phyloP scores from a whole-genome alignment of 1,140 invertebrate genomes.

The Cephus cinctus region DNA sequence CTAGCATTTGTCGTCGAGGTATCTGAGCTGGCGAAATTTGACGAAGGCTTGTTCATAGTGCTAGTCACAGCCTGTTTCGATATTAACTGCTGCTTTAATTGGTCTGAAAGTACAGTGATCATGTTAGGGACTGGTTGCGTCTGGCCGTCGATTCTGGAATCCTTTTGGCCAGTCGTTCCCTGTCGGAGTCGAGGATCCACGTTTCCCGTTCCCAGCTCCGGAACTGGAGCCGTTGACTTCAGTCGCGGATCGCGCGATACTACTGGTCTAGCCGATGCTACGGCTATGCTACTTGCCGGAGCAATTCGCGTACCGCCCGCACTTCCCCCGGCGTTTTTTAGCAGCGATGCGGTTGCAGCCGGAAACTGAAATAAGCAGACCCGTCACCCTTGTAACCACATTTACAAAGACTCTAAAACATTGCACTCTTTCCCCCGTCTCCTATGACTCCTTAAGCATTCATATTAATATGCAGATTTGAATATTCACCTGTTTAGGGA shows the following conservation, averaged over 20 bases:
- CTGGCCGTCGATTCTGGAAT: conserved; percentile 24
- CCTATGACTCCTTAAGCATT: neutral
- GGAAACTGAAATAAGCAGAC: conserved; percentile 41
- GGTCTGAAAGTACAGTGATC: conserved; percentile 44
- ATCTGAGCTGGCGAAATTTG: conserved; percentile 32
- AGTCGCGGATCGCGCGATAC: conserved; percentile 63
- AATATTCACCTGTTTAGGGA: conserved; percentile 40
- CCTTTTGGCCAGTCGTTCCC: conserved; percentile 24
- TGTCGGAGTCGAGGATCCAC: conserved; percentile 16
- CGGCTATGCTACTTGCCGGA: conserved; percentile 64
- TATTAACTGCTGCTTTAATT: conserved; percentile 47
- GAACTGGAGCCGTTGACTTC: conserved; percentile 36
- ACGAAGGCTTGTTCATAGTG: conserved; percentile 37
- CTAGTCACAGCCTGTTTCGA: conserved; percentile 43
- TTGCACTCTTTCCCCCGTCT: neutral
- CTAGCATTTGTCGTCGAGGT: conserved; percentile 34
- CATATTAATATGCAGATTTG: neutral
- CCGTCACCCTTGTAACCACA: neutral
- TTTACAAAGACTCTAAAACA: neutral
- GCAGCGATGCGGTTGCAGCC: conserved; percentile 37
- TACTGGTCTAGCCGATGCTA: conserved; percentile 55
- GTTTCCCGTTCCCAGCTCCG: conserved; percentile 9
- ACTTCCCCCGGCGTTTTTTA: conserved; percentile 38
- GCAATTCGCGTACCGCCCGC: conserved; percentile 61
- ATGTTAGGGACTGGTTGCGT: conserved; percentile 19